These are phyloP conservation scores for Ips nitidus DNA, from an alignment of 1,140 invertebrate genomes.

Conservation along the genomic window DNA sequence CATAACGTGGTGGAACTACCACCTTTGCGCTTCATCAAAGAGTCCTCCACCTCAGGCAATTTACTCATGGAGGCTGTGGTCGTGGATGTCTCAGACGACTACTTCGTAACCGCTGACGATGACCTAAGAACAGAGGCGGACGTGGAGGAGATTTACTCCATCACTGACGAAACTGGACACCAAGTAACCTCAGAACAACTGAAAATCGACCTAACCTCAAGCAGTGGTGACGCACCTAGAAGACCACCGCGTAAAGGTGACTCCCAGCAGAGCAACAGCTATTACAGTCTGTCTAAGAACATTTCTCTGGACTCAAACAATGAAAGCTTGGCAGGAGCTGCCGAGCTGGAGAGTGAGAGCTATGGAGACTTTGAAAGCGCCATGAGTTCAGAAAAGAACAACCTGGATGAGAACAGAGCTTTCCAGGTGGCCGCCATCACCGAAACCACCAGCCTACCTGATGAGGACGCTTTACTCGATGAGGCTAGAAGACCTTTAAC, in stretches of 20 bases:
- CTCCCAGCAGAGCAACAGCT: slow-evolving; percentile 57
- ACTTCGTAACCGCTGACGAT: slow-evolving; percentile 73
- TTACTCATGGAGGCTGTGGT: slow-evolving; percentile 87
- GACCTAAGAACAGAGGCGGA: slow-evolving; percentile 82
- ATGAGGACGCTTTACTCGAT: slow-evolving; percentile 38
- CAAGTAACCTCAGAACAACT: slow-evolving; percentile 49
- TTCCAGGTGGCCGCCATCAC: slow-evolving; percentile 50
- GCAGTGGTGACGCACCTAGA: slow-evolving; percentile 49
- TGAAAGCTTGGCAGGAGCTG: slow-evolving; percentile 52
- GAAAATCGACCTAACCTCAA: slow-evolving; percentile 49
- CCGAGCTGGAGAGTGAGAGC: slow-evolving; percentile 51
- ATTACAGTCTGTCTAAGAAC: slow-evolving; percentile 50
- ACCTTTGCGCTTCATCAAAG: slow-evolving; percentile 82
- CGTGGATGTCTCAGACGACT: slow-evolving; percentile 86
- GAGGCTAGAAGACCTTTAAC: slow-evolving; percentile 42
- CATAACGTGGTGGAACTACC: slow-evolving; percentile 87
- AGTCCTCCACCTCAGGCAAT: slow-evolving; percentile 83
- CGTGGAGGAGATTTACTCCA: slow-evolving; percentile 78
- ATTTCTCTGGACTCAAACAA: slow-evolving; percentile 51
- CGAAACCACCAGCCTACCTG: slow-evolving; percentile 47
- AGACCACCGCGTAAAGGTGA: slow-evolving; percentile 57
- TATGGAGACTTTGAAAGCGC: slow-evolving; percentile 62
- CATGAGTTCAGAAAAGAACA: slow-evolving; percentile 56
- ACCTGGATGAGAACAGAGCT: slow-evolving; percentile 48
- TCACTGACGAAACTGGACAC: slow-evolving; percentile 63